Evolutionary conservation across 1,140 invertebrate species (phyloP), one percentile per base, ranked within the genome.

Genomic region (Platyura marginata): DNA sequence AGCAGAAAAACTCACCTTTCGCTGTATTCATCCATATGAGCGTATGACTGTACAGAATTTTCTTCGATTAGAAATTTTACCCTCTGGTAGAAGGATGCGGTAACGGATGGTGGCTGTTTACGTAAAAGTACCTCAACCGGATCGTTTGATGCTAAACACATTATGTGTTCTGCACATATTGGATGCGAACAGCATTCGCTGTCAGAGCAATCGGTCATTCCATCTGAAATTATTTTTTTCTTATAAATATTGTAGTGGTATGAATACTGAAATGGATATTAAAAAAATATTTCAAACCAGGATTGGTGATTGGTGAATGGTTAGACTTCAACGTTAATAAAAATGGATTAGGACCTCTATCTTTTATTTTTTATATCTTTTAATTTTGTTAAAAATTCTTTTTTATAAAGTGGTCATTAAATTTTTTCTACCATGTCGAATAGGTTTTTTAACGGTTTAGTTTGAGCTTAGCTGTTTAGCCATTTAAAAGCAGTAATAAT

Each of bases 41-140:
- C 91, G 67, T 97, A 98, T 54, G 85, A 93, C 65, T 98, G 95
- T 21, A 98, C 92, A 44, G 89, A 93, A 61, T 95, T 91, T 61
- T 96, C 91, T 67, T 98, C 92, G 44, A 98, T 93, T 42, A 99
- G 76, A 66, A 98, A 99, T 57, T 93, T 92, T 59, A 98, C 92
- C 34, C 91, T 74, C 60, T 98, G 91, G 58, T 95, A 98, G 65
- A 98, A 98, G 1, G 92, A 93, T 5, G 91, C 90, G 2, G 91
- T 94, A 25, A 94, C 86, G 32, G 88, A 87, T 9, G 92, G 90
- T 2, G 92, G 89, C 54, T 97, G 90, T 66, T 96, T 96, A 23
- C 91, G 69, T 0, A 96, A 71, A 0, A 98, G 69, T 3, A 97
- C 91, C 61, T 93, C 91, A 3, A 92, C 85, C 0, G 93, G 92